phyloP scores from a whole-genome alignment of 1,140 invertebrate species.

The Megalopta genalis region DNA sequence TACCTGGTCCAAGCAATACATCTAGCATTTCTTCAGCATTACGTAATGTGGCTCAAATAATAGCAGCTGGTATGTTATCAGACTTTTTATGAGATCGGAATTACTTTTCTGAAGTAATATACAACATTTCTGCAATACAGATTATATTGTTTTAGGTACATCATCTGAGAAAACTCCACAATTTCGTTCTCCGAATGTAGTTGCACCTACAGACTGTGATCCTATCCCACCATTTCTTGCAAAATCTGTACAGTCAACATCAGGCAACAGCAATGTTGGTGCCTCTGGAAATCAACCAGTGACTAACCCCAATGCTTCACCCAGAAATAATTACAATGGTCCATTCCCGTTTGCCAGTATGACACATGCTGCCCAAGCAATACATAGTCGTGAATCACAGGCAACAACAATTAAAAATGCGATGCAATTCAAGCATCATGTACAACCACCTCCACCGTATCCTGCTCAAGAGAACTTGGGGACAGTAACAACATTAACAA shows the following conservation, averaged over 20 bases:
- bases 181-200: constrained; percentile 91
- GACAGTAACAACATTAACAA: constrained; percentile 62
- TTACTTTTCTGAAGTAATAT: neutral
- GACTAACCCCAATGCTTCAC: constrained; percentile 65
- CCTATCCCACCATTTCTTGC: constrained; percentile 80
- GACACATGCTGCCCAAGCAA: constrained; percentile 88
- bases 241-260: constrained; percentile 70
- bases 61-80: constrained; percentile 72
- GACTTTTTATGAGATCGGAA: neutral
- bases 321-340: constrained; percentile 81
- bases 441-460: constrained; percentile 78
- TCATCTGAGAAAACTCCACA: constrained; percentile 77
- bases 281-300: constrained; percentile 63
- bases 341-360: constrained; percentile 94
- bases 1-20: constrained; percentile 77
- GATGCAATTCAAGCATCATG: constrained; percentile 78
- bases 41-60: constrained; percentile 77
- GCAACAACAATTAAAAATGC: constrained; percentile 74
- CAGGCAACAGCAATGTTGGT: constrained; percentile 63
- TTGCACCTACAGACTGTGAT: constrained; percentile 88
- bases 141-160: constrained; percentile 70
- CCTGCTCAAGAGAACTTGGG: constrained; percentile 74
- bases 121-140: neutral
- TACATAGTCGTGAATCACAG: constrained; percentile 79
- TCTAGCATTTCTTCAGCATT: constrained; percentile 75